These are phyloP conservation scores for Netelia fuscicornis DNA, from an alignment of 2,888 invertebrate genomes.

Conservation along the genomic window DNA sequence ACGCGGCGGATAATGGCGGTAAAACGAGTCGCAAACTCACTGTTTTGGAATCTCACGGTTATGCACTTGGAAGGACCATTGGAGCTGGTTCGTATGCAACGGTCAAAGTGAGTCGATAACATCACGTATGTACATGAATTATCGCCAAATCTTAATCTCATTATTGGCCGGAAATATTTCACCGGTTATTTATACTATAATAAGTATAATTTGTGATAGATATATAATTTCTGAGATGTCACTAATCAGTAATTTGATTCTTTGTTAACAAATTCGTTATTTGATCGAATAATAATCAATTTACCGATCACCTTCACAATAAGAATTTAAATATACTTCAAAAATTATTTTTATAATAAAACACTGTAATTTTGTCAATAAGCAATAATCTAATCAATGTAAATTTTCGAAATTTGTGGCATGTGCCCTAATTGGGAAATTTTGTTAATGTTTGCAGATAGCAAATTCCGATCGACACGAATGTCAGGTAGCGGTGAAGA, in stretches of 20 bases:
- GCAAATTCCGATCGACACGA: slow-evolving; percentile 91
- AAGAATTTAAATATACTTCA: too few relatives aligned
- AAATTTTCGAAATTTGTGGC: not conserved
- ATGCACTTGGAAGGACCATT: slow-evolving; percentile 90
- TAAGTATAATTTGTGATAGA: not conserved
- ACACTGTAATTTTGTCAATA: too few relatives aligned
- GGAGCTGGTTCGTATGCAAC: slow-evolving; percentile 94
- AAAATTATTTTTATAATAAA: too few relatives aligned
- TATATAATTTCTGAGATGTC: not conserved
- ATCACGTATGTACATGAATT: slow-evolving; percentile 11
- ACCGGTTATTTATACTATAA: not conserved
- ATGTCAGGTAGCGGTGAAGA: slow-evolving; percentile 92
- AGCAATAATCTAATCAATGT: not conserved
- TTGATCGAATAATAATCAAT: too few relatives aligned
- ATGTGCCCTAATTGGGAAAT: slow-evolving; percentile 48
- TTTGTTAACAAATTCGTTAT: too few relatives aligned
- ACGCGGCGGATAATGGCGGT: slow-evolving; percentile 65
- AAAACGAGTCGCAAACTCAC: slow-evolving; percentile 84
- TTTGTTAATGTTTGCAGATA: slow-evolving; percentile 85
- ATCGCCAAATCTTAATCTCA: not conserved
- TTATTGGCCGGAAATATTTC: too few relatives aligned
- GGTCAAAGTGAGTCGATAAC: slow-evolving; percentile 87
- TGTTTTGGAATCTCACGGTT: slow-evolving; percentile 92
- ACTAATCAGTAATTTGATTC: slow-evolving; percentile 9
- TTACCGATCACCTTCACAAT: too few relatives aligned